Evolutionary conservation across 2,888 invertebrate species (phyloP).

Genomic region (Melangyna quadrimaculata): DNA sequence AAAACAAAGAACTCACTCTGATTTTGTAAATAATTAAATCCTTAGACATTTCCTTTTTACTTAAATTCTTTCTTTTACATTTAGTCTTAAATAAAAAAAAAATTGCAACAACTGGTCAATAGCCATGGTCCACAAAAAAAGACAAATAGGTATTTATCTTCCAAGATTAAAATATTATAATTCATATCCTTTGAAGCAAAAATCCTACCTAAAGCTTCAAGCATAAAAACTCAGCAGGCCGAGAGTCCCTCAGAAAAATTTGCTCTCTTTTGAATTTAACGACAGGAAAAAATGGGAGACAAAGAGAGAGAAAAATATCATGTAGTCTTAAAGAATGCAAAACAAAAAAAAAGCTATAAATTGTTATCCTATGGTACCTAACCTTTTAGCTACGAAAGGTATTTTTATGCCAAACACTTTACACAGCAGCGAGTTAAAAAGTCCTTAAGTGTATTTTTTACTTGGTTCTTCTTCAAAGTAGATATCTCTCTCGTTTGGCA

Average conservation of each 20-base stretch:
- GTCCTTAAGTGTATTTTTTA: conserved; percentile 19
- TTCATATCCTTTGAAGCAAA: not conserved
- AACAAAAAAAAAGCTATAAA: conserved; percentile 12
- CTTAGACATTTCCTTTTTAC: too few relatives aligned
- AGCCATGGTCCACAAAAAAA: not conserved
- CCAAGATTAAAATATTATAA: not conserved
- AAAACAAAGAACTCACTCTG: too few relatives aligned
- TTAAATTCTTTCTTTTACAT: not conserved
- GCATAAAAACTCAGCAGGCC: not conserved
- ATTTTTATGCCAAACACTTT: conserved; percentile 54
- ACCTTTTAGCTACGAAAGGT: conserved; percentile 39
- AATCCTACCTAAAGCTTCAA: not conserved
- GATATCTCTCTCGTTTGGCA: not conserved
- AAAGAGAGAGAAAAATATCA: not conserved
- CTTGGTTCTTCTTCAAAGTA: not conserved
- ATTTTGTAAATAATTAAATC: too few relatives aligned
- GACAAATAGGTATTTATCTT: not conserved
- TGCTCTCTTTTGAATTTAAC: not conserved
- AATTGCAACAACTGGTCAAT: not conserved
- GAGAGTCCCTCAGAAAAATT: not conserved
- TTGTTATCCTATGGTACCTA: conserved; percentile 49
- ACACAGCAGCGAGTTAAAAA: conserved; percentile 41
- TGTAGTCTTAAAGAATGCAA: not conserved
- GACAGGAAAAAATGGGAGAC: too few relatives aligned
- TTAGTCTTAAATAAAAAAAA: not conserved